These are phyloP conservation scores for Eremobia ochroleuca DNA, from an alignment of 2,888 invertebrate species.

Conservation along the genomic window DNA sequence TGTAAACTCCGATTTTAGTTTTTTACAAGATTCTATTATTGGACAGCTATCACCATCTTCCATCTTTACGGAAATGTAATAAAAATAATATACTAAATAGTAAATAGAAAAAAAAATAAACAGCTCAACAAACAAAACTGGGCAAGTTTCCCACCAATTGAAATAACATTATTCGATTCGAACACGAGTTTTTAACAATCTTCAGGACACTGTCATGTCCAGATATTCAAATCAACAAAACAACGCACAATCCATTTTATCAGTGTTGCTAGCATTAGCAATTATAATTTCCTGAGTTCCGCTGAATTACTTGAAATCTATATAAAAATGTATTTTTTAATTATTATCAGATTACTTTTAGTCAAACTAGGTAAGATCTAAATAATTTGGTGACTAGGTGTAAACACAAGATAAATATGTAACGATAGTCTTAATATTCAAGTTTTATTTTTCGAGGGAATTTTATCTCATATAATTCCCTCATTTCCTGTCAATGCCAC, in stretches of 20 bases:
- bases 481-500: too few relatives aligned
- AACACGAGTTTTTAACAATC: constrained; percentile 23
- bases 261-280: not conserved
- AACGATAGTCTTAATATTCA: not conserved
- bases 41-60: constrained; percentile 75
- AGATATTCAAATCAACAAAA: too few relatives aligned
- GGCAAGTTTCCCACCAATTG: constrained; percentile 28
- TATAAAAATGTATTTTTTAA: not conserved
- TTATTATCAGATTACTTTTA: not conserved
- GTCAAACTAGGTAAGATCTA: not conserved
- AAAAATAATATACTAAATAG: constrained; percentile 29
- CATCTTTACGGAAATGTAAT: constrained; percentile 68
- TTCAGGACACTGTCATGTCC: constrained; percentile 3
- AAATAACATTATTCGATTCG: constrained; percentile 26
- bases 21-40: constrained; percentile 76
- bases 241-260: not conserved
- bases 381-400: not conserved
- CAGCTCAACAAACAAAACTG: constrained; percentile 42
- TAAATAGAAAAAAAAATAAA: constrained; percentile 42
- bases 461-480: too few relatives aligned
- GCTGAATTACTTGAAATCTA: not conserved
- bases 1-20: constrained; percentile 78
- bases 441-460: not conserved
- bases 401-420: not conserved
- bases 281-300: not conserved